These are phyloP conservation scores for Hoplodrina ambigua DNA, from an alignment of 2,888 invertebrate species.

Conservation along the genomic window DNA sequence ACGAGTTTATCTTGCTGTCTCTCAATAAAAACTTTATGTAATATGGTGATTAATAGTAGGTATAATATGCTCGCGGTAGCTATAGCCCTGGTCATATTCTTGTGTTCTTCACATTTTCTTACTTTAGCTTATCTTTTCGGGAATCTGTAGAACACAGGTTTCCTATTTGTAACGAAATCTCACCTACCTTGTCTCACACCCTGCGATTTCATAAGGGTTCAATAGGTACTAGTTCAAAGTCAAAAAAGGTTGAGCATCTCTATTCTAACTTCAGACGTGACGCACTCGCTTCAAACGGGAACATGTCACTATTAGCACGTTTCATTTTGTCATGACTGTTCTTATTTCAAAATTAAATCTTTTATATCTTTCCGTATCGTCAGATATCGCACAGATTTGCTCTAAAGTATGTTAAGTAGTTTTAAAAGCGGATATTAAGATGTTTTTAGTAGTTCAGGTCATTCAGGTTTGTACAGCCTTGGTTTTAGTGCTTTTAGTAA, in stretches of 20 bases:
- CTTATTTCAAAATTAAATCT: slow-evolving; percentile 40
- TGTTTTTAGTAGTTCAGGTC: slow-evolving; percentile 37
- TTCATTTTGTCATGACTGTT: slow-evolving; percentile 49
- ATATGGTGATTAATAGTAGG: no score
- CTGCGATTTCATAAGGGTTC: no score
- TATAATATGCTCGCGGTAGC: no score
- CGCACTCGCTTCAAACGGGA: slow-evolving; percentile 45
- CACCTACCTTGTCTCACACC: no score
- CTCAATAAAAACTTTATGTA: no score
- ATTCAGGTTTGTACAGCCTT: slow-evolving; percentile 24
- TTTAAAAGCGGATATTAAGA: slow-evolving; percentile 33
- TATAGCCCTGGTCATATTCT: no score
- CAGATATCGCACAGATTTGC: slow-evolving; percentile 27
- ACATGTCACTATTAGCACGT: slow-evolving; percentile 59
- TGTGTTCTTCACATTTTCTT: no score
- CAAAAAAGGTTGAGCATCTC: slow-evolving; percentile 8
- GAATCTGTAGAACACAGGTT: no score
- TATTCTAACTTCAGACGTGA: slow-evolving; percentile 14
- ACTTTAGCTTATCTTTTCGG: no score
- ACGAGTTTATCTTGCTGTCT: no score
- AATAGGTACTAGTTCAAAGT: no score
- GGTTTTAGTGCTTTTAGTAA: slow-evolving; percentile 12
- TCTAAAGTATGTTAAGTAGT: slow-evolving; percentile 40
- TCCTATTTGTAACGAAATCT: no score
- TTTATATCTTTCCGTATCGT: slow-evolving; percentile 37